These are phyloP conservation scores for Tribolium madens DNA, from an alignment of 1,140 invertebrate species.

Conservation along the genomic window DNA sequence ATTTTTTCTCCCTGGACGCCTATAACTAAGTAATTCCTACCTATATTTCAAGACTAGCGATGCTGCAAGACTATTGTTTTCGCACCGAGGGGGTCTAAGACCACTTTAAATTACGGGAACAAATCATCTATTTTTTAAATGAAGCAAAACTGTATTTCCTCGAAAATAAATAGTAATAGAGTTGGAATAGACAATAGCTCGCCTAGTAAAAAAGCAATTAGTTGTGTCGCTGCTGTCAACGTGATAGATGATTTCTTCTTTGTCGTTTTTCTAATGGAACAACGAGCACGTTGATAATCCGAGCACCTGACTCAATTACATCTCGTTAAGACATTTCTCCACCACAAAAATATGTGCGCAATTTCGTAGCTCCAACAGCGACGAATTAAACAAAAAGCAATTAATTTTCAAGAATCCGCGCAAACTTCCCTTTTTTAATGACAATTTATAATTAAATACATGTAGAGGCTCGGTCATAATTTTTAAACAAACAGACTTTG, in stretches of 20 bases:
- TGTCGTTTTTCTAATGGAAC: background rate
- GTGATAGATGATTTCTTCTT: too few relatives aligned
- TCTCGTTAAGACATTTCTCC: constrained; percentile 4
- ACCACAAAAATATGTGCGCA: constrained; percentile 19
- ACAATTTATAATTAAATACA: constrained; percentile 15
- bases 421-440: constrained; percentile 1
- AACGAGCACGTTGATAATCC: constrained; percentile 1
- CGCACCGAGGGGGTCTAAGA: background rate
- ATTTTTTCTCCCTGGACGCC: constrained; percentile 53
- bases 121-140: background rate
- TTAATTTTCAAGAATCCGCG: constrained; percentile 25
- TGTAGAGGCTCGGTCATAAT: background rate
- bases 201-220: background rate
- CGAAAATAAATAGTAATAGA: background rate
- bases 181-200: background rate
- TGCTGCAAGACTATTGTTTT: constrained; percentile 41
- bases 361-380: constrained; percentile 1
- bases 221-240: too few relatives aligned
- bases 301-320: constrained; percentile 19
- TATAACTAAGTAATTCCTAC: constrained; percentile 51
- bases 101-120: constrained; percentile 2
- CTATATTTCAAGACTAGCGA: constrained; percentile 42
- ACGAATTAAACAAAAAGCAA: constrained; percentile 19
- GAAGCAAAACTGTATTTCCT: background rate
- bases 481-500: background rate